Evolutionary conservation across 2,888 invertebrate genomes (phyloP).

Genomic region (Lasioglossum villosulum): DNA sequence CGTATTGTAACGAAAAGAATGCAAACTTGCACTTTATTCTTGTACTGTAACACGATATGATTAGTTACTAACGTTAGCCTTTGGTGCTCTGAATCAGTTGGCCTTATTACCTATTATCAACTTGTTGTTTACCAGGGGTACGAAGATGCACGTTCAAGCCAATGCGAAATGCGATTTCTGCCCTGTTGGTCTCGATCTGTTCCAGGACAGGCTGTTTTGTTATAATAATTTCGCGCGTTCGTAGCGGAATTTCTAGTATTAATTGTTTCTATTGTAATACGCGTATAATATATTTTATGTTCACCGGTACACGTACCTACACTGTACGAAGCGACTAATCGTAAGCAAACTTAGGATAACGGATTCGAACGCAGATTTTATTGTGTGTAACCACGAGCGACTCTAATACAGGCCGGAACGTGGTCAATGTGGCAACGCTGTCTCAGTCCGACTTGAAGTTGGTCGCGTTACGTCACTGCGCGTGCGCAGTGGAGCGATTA

Average conservation of each 20-base stretch:
- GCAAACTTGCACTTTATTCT: constrained; percentile 30
- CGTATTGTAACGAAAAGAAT: neutral
- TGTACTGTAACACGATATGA: constrained; percentile 23
- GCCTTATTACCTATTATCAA: neutral
- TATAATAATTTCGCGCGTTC: neutral
- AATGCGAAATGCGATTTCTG: constrained; percentile 1
- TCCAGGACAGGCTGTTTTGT: neutral
- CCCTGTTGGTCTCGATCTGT: neutral
- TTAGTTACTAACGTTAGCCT: constrained; percentile 3
- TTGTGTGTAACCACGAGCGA: neutral
- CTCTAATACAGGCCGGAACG: too few species aligned
- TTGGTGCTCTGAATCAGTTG: constrained; percentile 41
- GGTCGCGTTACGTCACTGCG: too few species aligned
- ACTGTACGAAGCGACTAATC: neutral
- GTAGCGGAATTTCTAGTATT: constrained; percentile 43
- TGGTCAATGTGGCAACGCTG: too few species aligned
- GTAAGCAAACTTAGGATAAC: neutral
- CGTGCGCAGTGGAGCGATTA: too few species aligned
- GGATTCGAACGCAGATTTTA: neutral
- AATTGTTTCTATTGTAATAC: neutral
- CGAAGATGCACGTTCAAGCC: neutral
- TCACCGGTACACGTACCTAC: neutral
- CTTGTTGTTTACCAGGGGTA: constrained; percentile 19
- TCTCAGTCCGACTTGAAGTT: too few species aligned
- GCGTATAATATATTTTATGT: neutral